Percentiles rank a stretch among this genome's conserved stretches.
Evolutionary conservation across 2,888 invertebrate genomes (phyloP).

Genomic region (Oxytorus armatus): DNA sequence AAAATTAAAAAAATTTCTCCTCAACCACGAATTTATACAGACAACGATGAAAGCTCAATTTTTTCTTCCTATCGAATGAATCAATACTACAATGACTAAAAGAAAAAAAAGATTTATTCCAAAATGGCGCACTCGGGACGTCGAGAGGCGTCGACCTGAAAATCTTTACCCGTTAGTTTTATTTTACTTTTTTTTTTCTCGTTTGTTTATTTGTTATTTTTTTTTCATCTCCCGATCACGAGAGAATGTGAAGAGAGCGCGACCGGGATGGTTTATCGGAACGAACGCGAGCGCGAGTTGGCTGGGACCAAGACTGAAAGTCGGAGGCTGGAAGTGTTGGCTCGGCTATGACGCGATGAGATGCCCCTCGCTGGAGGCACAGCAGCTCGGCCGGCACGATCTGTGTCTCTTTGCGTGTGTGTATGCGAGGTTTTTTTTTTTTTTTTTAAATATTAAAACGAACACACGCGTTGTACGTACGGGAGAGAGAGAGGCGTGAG

Average conservation of each 20-base stretch:
- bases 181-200: background rate
- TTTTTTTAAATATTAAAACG: slow-evolving; percentile 25
- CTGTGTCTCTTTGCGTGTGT: slow-evolving; percentile 10
- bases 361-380: slow-evolving; percentile 18
- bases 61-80: too few species aligned
- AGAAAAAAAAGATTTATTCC: background rate
- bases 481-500: slow-evolving; percentile 21
- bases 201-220: background rate
- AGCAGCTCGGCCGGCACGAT: too few species aligned
- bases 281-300: slow-evolving; percentile 32
- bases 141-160: background rate
- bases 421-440: slow-evolving; percentile 23
- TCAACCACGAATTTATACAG: too few species aligned
- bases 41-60: too few species aligned
- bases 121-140: slow-evolving; percentile 4
- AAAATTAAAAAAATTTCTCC: too few species aligned
- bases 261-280: slow-evolving; percentile 30
- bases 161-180: background rate
- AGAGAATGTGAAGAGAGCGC: slow-evolving; percentile 47
- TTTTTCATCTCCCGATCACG: slow-evolving; percentile 24
- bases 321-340: slow-evolving; percentile 32
- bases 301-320: slow-evolving; percentile 56
- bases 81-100: too few species aligned
- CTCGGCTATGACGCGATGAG: slow-evolving; percentile 15
- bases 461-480: slow-evolving; percentile 38